Percentiles rank a stretch among this genome's conserved stretches.
These are phyloP conservation scores for Gallirallus australis DNA, from an alignment of 2,797 vertebrate genomes.

Conservation along the genomic window DNA sequence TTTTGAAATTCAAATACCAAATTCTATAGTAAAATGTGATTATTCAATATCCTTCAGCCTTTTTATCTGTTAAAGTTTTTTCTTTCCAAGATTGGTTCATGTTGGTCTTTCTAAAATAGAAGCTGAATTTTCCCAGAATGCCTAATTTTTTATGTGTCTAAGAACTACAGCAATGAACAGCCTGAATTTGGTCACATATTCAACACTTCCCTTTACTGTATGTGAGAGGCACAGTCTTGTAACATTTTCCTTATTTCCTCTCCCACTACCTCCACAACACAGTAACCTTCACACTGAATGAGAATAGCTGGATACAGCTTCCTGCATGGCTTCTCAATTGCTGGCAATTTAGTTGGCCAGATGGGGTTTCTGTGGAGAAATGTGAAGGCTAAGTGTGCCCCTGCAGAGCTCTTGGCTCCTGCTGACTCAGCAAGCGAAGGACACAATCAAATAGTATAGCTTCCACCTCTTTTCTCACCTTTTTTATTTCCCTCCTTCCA, in stretches of 20 bases:
- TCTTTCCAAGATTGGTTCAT: not conserved
- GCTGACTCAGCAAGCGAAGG: constrained; percentile 54
- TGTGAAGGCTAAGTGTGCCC: constrained; percentile 50
- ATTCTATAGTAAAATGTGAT: not conserved
- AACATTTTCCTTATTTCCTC: not conserved
- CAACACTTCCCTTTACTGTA: not conserved
- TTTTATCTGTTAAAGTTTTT: not conserved
- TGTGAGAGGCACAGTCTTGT: not conserved
- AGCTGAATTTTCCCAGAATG: not conserved
- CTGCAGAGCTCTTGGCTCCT: constrained; percentile 50
- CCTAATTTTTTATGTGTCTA: not conserved
- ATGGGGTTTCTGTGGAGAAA: constrained; percentile 56
- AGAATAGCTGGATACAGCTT: constrained; percentile 65
- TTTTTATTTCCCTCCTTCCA: not conserved
- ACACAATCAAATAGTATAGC: not conserved
- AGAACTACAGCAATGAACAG: not conserved
- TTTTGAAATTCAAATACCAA: not conserved
- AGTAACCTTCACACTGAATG: constrained; percentile 63
- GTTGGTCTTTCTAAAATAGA: not conserved
- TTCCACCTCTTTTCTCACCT: constrained; percentile 15
- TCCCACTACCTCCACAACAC: not conserved
- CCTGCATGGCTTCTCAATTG: constrained; percentile 54
- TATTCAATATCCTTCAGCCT: not conserved
- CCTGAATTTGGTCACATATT: not conserved
- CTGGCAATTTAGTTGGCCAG: constrained; percentile 57